Percentiles rank a stretch among this genome's conserved stretches.
Evolutionary conservation across 64 coral and sea anemone genomes (phyloP).

Genomic region (Acropora tenuis): DNA sequence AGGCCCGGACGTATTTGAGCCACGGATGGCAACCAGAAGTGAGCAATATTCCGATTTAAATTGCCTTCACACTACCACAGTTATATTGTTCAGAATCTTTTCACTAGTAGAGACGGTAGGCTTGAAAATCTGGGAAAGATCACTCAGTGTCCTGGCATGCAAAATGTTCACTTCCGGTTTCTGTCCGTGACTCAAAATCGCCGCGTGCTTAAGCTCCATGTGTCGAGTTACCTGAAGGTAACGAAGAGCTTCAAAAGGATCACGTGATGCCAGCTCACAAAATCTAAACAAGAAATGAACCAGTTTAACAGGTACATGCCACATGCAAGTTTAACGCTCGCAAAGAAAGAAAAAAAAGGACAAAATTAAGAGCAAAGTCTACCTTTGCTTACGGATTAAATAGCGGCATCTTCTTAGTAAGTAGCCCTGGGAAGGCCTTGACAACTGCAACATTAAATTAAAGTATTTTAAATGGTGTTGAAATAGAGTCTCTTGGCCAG

Average conservation of each 20-base stretch:
- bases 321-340: not conserved
- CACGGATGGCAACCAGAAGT: too few species aligned
- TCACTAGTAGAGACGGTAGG: too few species aligned
- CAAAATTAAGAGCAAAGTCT: not conserved
- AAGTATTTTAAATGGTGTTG: not conserved
- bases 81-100: too few species aligned
- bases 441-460: conserved; percentile 26
- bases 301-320: not conserved
- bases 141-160: too few species aligned
- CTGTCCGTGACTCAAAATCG: too few species aligned
- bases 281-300: not conserved
- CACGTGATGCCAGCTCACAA: conserved; percentile 24
- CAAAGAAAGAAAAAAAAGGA: not conserved
- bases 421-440: conserved; percentile 76
- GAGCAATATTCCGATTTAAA: too few species aligned
- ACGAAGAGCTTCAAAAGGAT: conserved; percentile 15
- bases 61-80: too few species aligned
- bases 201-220: too few species aligned
- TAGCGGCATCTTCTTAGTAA: conserved; percentile 80
- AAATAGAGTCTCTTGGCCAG: too few species aligned
- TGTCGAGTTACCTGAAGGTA: not conserved
- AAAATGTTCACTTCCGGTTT: too few species aligned
- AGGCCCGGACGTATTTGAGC: too few species aligned
- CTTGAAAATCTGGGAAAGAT: too few species aligned
- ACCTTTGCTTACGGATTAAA: conserved; percentile 91